Conservation (phyloP, 2,113 vertebrate genomes). For the Forbesichthys agassizii region DNA sequence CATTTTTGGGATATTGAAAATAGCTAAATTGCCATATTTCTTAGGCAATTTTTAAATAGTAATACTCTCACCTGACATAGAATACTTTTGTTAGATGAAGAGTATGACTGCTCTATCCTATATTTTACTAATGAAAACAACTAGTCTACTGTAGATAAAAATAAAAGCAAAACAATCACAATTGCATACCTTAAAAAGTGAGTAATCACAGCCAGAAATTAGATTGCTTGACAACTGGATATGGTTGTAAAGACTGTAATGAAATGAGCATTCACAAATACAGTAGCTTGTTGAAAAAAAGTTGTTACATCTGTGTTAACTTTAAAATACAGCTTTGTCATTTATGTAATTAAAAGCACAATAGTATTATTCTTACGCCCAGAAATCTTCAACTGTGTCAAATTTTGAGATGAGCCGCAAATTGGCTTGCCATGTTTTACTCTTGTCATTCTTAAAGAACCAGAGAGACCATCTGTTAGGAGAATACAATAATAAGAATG, state of each 20-base stretch:
- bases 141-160: neutral
- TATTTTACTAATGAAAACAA: neutral
- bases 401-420: conserved; percentile 97
- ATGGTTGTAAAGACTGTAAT: conserved; percentile 94
- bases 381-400: conserved; percentile 99
- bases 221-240: conserved; percentile 98
- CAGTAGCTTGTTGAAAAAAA: neutral
- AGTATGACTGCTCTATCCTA: no score
- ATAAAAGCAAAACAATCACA: neutral
- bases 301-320: neutral
- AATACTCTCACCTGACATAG: no score
- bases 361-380: conserved; percentile 88
- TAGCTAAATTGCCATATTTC: no score
- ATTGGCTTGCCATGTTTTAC: conserved; percentile 99
- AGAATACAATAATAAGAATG: conserved; percentile 15
- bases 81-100: no score
- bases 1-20: no score
- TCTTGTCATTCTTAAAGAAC: conserved; percentile 99
- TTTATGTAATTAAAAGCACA: neutral
- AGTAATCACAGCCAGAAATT: conserved; percentile 98
- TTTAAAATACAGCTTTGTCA: neutral
- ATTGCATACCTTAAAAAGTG: conserved; percentile 90
- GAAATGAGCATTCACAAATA: conserved; percentile 33
- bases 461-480: conserved; percentile 93
- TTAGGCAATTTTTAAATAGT: no score